Conservation (phyloP, 2,113 vertebrate genomes). For the Dendrocopos noguchii region DNA sequence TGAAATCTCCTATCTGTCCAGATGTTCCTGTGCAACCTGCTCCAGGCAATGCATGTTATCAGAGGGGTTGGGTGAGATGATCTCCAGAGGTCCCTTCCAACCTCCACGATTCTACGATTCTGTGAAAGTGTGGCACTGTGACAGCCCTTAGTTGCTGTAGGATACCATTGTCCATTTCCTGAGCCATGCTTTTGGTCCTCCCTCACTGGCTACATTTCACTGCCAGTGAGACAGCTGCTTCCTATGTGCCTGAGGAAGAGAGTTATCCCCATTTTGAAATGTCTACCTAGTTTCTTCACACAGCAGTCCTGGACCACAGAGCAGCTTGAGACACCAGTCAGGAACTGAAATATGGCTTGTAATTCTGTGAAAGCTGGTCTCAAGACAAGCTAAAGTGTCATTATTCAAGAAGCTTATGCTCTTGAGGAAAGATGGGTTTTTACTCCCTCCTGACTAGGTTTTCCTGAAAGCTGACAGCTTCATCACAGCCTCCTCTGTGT, state of each 20-base stretch:
- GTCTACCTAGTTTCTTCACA: not conserved
- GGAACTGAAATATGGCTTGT: not conserved
- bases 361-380: not conserved
- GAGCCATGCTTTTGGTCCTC: not conserved
- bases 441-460: not conserved
- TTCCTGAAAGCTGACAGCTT: constrained; percentile 1
- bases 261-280: not conserved
- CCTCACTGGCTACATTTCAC: not conserved
- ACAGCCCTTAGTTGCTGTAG: not conserved
- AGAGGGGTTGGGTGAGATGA: no score
- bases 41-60: no score
- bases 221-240: not conserved
- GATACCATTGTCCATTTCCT: not conserved
- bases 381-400: not conserved
- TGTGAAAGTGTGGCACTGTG: not conserved
- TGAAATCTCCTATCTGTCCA: no score
- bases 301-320: fast-evolving
- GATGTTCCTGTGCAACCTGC: no score
- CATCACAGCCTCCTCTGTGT: not conserved
- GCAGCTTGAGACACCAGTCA: not conserved
- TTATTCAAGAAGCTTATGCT: not conserved
- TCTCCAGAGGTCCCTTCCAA: no score
- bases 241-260: not conserved
- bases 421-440: not conserved
- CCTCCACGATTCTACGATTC: not conserved